These are phyloP conservation scores for Amblyraja radiata DNA, from an alignment of 2,797 vertebrate species.

Conservation along the genomic window DNA sequence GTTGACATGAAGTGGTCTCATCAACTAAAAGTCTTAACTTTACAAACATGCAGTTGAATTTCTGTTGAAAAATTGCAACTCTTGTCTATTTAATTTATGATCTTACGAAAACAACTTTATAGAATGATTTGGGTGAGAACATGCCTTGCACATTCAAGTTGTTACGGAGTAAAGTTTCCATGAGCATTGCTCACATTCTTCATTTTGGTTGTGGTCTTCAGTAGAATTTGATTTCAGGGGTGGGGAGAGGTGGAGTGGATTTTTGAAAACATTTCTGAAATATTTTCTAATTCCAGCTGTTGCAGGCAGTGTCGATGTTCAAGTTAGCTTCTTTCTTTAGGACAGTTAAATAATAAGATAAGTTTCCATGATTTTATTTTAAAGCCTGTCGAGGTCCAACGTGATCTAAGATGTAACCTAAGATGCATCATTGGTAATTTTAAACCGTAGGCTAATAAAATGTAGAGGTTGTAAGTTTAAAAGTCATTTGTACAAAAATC, in stretches of 20 bases:
- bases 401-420: neutral
- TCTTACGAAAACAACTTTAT: neutral
- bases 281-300: conserved; percentile 18
- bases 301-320: neutral
- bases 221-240: conserved; percentile 20
- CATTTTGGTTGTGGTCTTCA: conserved; percentile 11
- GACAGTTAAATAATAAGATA: neutral
- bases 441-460: neutral
- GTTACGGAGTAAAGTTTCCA: conserved; percentile 6
- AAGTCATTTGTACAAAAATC: neutral
- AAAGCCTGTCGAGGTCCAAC: neutral
- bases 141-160: neutral
- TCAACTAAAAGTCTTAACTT: neutral
- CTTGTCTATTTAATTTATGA: neutral
- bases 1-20: too few species aligned
- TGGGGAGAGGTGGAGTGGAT: neutral
- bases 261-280: conserved; percentile 25
- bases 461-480: neutral
- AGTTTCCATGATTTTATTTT: neutral
- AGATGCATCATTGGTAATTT: neutral
- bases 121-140: neutral
- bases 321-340: neutral
- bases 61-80: neutral
- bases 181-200: conserved; percentile 30
- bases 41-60: neutral